phyloP scores from a whole-genome alignment of 2,797 vertebrate species.

The Jordanella pulchra region DNA sequence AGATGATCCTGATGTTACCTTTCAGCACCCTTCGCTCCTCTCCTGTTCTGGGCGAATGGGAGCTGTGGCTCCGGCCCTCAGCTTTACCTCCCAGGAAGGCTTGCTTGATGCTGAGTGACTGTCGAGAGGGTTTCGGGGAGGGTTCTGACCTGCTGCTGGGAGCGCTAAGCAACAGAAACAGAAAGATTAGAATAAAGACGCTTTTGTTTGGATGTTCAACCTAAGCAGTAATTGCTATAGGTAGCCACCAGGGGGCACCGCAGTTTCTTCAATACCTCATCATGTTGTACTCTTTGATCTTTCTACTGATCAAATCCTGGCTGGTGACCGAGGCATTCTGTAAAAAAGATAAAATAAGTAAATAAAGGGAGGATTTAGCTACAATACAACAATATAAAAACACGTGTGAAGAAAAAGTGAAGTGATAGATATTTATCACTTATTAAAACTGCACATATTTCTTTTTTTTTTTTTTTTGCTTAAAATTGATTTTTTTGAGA shows the following conservation, averaged over 20 bases:
- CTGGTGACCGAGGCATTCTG: conserved; percentile 91
- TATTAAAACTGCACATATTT: neutral
- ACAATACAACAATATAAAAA: too few species aligned
- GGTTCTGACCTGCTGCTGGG: conserved; percentile 89
- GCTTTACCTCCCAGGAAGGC: conserved; percentile 86
- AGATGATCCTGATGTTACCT: conserved; percentile 72
- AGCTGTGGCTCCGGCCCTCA: conserved; percentile 84
- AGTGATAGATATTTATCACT: neutral
- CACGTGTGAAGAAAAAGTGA: neutral
- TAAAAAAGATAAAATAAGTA: conserved; percentile 31
- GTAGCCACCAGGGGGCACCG: conserved; percentile 15
- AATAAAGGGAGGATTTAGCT: too few species aligned
- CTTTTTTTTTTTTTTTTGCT: neutral
- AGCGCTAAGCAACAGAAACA: conserved; percentile 68
- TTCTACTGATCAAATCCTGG: conserved; percentile 93
- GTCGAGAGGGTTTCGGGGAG: conserved; percentile 88
- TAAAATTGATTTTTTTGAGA: neutral
- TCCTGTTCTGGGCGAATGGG: conserved; percentile 89
- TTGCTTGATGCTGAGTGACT: conserved; percentile 90
- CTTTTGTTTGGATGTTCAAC: neutral
- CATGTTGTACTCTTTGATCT: conserved; percentile 95
- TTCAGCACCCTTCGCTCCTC: conserved; percentile 86
- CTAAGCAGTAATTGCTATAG: neutral
- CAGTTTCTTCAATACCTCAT: conserved; percentile 85
- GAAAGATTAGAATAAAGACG: neutral